Conservation (phyloP, 1,140 invertebrate species). For the Goniozus legneri region DNA sequence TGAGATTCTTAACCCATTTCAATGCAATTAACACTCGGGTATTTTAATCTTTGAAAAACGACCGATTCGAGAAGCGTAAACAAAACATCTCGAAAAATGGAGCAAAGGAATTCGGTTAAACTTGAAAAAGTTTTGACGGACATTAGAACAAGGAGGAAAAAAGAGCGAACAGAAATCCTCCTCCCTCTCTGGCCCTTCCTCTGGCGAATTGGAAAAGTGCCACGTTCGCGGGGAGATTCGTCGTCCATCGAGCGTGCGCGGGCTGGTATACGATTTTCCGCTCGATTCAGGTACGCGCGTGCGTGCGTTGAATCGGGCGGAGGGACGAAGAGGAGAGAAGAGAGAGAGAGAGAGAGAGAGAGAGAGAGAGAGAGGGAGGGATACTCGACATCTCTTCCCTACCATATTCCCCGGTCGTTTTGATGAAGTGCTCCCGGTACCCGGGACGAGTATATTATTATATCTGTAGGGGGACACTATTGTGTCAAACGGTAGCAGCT, state of each 20-base stretch:
- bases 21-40: no score
- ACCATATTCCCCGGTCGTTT: slow-evolving; percentile 39
- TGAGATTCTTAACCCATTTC: no score
- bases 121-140: no score
- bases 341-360: not conserved
- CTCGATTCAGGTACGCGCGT: not conserved
- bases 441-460: slow-evolving; percentile 50
- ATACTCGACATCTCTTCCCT: slow-evolving; percentile 21
- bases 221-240: no score
- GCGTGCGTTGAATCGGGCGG: not conserved
- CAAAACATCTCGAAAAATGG: no score
- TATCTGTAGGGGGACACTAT: slow-evolving; percentile 38
- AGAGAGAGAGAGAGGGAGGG: slow-evolving; percentile 4
- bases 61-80: no score
- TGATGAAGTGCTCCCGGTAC: slow-evolving; percentile 44
- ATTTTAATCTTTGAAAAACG: no score
- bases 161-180: no score
- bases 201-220: slow-evolving; percentile 1
- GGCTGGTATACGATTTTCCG: not conserved
- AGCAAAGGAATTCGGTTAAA: no score
- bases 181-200: no score
- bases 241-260: no score
- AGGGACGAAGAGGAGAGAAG: not conserved
- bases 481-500: slow-evolving; percentile 50
- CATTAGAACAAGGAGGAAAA: no score